These are phyloP conservation scores for Lapara coniferarum DNA, from an alignment of 2,888 invertebrate genomes.

Conservation along the genomic window DNA sequence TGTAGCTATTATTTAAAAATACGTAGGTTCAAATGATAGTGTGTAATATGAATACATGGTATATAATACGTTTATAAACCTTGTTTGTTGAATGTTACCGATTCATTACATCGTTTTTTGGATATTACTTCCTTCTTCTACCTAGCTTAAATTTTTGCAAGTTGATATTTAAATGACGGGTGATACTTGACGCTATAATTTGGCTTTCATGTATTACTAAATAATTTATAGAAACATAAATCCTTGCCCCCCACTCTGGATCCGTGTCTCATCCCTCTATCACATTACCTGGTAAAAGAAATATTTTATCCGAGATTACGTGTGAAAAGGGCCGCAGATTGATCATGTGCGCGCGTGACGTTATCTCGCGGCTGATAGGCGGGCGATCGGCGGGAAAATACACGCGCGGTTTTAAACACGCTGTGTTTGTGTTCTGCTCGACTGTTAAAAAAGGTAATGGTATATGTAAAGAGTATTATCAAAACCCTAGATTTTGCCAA, in stretches of 20 bases:
- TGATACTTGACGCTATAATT: no score
- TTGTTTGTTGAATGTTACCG: no score
- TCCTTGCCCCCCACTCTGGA: conserved; percentile 33
- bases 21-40: no score
- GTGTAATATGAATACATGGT: no score
- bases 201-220: no score
- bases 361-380: conserved; percentile 34
- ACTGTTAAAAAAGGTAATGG: background rate
- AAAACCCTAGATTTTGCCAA: no score
- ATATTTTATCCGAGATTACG: conserved; percentile 70
- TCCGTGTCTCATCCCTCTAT: conserved; percentile 35
- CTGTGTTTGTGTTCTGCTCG: background rate
- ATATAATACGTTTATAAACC: no score
- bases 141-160: no score
- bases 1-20: background rate
- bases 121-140: no score
- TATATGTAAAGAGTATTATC: no score
- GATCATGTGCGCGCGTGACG: conserved; percentile 42
- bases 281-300: conserved; percentile 46
- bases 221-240: background rate
- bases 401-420: conserved; percentile 18
- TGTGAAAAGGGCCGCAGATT: conserved; percentile 64
- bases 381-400: conserved; percentile 9
- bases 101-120: background rate
- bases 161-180: no score